A percentile compares a stretch with the other conserved stretches of the same genome.
phyloP scores from a whole-genome alignment of 2,888 invertebrate genomes.

The Cataglyphis cursor region DNA sequence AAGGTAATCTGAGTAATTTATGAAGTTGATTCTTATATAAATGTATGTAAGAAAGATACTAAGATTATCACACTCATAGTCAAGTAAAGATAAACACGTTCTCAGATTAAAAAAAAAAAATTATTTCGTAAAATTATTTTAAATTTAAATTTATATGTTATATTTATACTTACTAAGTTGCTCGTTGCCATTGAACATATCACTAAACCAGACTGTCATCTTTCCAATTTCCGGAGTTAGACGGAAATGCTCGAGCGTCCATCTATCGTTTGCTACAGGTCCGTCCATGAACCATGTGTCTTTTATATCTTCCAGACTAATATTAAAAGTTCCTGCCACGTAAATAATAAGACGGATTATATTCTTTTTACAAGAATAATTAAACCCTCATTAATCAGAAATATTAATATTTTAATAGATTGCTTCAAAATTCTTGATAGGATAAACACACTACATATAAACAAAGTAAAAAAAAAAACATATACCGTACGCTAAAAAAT shows the following conservation, averaged over 20 bases:
- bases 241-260: conserved; percentile 87
- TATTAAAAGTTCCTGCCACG: conserved; percentile 81
- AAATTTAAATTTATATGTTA: neutral
- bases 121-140: neutral
- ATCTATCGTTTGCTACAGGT: conserved; percentile 80
- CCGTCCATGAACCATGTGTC: conserved; percentile 80
- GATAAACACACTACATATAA: neutral
- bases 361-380: neutral
- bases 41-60: neutral
- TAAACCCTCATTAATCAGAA: neutral
- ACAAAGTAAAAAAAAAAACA: neutral
- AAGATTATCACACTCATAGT: neutral
- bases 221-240: conserved; percentile 90
- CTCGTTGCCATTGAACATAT: conserved; percentile 89
- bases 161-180: conserved; percentile 89
- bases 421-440: neutral
- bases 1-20: neutral
- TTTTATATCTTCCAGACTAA: conserved; percentile 81
- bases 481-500: neutral
- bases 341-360: neutral
- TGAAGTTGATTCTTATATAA: neutral
- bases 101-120: neutral
- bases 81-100: neutral
- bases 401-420: neutral
- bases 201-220: conserved; percentile 89